Base-by-base conservation (phyloP, 2,797 vertebrate species). In the Sebastes goodei region DNA sequence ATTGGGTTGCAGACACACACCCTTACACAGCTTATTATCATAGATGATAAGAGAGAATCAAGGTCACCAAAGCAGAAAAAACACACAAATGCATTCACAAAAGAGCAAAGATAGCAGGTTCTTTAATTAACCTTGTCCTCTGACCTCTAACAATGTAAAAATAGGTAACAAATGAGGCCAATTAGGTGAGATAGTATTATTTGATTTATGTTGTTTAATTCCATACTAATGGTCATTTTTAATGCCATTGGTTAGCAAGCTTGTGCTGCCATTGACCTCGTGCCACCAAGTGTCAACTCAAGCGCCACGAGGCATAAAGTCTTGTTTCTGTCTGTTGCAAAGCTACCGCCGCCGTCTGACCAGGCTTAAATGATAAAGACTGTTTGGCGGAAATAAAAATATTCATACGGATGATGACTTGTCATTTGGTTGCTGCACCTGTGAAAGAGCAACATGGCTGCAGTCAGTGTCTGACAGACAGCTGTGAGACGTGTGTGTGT, bases 391-490 rank as follows among this genome's bases (percentile, higher is more conserved):
- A 68, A 68, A 79, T 84, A 55, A 46, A 59, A 84, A 84, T 76
- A 66, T 86, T 32, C 72, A 66, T 17, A 6, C 55, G 17, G 10
- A 53, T 32, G 68, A 74, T 52, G 27, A 82, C 42, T 74, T 71
- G 76, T 78, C 61, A 56, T 81, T 78, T 62, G 67, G 71, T 76
- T 79, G 62, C 35, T 72, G 71, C 76, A 82, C 76, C 83, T 79
- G 84, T 74, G 55, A 85, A 76, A 72, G 56, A 88, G 74, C 86
- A 79, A 62, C 60, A 71, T 72, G 83, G 74, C 83, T 2, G 12
- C 71, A 52, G 80, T 80, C 49, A 20, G 60, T 10, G 61, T 76
- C 76, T 86, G 83, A 83, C 83, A 90, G 87, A 87, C 87, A 89
- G 85, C 82, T 87, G 85, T 80, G 79, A 73, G 82, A 33, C 72